Conservation (phyloP, 2,888 invertebrate species). For the Himalopsyche kuldschensis region DNA sequence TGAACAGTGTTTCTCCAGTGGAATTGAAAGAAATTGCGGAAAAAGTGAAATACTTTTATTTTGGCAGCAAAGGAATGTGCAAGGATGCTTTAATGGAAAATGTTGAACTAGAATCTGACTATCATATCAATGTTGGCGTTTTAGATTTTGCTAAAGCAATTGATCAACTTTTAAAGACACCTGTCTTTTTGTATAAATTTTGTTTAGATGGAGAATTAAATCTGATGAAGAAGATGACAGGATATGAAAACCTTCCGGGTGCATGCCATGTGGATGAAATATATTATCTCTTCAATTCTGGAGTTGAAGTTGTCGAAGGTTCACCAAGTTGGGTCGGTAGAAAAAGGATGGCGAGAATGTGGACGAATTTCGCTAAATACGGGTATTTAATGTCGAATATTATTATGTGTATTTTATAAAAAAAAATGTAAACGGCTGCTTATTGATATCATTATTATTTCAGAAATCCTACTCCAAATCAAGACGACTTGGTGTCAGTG, state of each 20-base stretch:
- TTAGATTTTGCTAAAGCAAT: conserved; percentile 18
- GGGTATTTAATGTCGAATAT: too few species aligned
- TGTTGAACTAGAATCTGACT: conserved; percentile 28
- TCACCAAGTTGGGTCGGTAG: conserved; percentile 11
- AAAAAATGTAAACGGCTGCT: neutral
- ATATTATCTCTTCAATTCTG: conserved; percentile 35
- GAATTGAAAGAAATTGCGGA: conserved; percentile 45
- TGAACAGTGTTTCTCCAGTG: conserved; percentile 46
- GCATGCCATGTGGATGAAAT: conserved; percentile 35
- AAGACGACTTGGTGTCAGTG: conserved; percentile 13
- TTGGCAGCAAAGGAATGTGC: conserved; percentile 46
- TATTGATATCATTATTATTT: neutral
- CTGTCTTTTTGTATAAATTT: conserved; percentile 32
- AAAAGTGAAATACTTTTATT: conserved; percentile 50
- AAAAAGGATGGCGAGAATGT: conserved; percentile 35
- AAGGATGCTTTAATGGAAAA: conserved; percentile 38
- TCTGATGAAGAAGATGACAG: conserved; percentile 12
- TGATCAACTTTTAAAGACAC: neutral
- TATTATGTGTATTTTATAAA: neutral
- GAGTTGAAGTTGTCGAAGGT: conserved; percentile 16
- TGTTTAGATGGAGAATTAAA: conserved; percentile 26
- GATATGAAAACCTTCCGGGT: conserved; percentile 7
- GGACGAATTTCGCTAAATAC: conserved; percentile 41
- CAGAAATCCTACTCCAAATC: conserved; percentile 32
- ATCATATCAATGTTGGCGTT: conserved; percentile 16